Base-by-base conservation (phyloP, 2,113 vertebrate genomes). In the Anarrhichthys ocellatus region DNA sequence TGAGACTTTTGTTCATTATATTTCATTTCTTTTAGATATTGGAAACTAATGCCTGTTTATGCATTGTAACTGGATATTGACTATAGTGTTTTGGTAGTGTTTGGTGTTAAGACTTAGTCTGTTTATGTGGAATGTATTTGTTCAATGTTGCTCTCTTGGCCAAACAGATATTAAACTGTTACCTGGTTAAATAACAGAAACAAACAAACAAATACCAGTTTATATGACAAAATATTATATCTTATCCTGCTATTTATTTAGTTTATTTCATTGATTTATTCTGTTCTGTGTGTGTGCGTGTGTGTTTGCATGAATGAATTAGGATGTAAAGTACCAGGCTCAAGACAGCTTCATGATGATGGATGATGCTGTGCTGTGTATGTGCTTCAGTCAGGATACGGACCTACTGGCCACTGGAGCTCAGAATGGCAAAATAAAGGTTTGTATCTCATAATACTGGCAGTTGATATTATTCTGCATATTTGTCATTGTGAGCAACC, bases 341-440 rank as follows among this genome's bases (percentile, higher is more conserved):
- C 98, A 99, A 68, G 97, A 99, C 86, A 99, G 98, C 90, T 99
- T 99, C 91, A 99, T 99, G 98, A 98, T 98, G 98, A 99, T 99
- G 98, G 98, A 99, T 61, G 98, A 99, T 79, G 97, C 98, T 1
- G 97, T 99, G 71, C 94, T 99, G 54, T 98, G 98, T 82, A 96
- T 99, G 96, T 97, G 96, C 91, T 99, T 99, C 91, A 99, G 98
- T 15, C 96, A 97, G 86, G 97, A 99, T 48, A 96, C 97, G 44
- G 98, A 99, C 94, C 97, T 99, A 94, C 92, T 99, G 72, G 97
- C 97, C 59, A 99, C 98, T 1, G 98, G 98, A 76, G 97, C 98
- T 46, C 98, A 99, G 73, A 98, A 99, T 65, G 98, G 98, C 65
- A 99, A 99, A 93, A 98, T 99, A 82, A 99, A 99, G 97, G 98